Evolutionary conservation across 2,797 vertebrate genomes (phyloP), one percentile per base, ranked within the genome.

Genomic region (Chrosomus eos): DNA sequence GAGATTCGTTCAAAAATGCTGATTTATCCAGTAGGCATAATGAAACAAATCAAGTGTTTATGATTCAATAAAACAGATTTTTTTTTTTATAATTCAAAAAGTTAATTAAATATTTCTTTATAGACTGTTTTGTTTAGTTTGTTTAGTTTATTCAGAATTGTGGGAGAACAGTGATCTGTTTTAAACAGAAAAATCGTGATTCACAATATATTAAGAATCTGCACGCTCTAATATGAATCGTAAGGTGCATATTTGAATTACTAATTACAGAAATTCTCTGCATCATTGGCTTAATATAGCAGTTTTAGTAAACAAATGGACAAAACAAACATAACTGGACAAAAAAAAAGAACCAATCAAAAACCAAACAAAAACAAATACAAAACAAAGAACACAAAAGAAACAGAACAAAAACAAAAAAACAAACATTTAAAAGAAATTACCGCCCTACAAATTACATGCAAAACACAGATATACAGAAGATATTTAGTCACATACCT

Each of bases 401-500:
- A 0, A 26, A 2, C 14, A 72, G 5, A 72, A 13, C 0, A 28
- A 19, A 73, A 45, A 26, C 3, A 48, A 14, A 48, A 19, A 31
- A 28, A 3, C 1, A 72, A 51, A 18, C 5, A 28, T n/a, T 3
- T 36, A 10, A 8, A 53, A n/a, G n/a, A 36, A 23, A 5, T 21
- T 21, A 16, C 11, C 14, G 6, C 21, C 19, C 36, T 62, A 7
- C 55, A 60, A 26, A 60, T 26, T 60, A 14, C 9, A 2, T 14
- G 9, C 13, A 48, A 82, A 43, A 43, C 33, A 72, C 40, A 33
- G 3, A 48, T 8, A 79, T 23, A 14, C 28, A 67, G 9, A 21
- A 31, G 36, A 73, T 62, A 28, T 48, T 36, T 9, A 51, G 14
- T 43, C 36, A 10, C 74, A 77, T 64, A 90, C 88, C 87, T 90